Evolutionary conservation across 2,797 vertebrate species (phyloP).

Genomic region (Acanthurus lineatus): DNA sequence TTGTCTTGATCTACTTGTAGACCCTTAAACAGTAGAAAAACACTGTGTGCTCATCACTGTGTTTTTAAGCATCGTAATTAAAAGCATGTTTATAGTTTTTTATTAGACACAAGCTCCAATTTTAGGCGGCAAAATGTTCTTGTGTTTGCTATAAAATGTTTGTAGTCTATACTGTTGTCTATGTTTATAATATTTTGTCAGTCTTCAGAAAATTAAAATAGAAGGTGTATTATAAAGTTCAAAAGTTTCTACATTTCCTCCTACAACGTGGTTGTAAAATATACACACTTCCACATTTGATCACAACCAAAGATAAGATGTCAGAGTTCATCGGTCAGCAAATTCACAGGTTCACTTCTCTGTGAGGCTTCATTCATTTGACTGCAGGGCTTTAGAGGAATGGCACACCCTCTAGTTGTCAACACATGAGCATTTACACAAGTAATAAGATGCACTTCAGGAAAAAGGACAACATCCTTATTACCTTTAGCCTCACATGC

Average conservation of each 20-base stretch:
- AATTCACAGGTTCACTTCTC: constrained; percentile 27
- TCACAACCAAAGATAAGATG: constrained; percentile 3
- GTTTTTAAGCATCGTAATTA: not conserved
- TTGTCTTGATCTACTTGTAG: not conserved
- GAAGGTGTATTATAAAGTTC: not conserved
- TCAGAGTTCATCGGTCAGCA: constrained; percentile 9
- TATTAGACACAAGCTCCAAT: not conserved
- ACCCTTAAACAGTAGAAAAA: constrained; percentile 5
- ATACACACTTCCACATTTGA: constrained; percentile 48
- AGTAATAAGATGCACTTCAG: not conserved
- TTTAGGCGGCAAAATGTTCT: not conserved
- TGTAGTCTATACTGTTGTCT: not conserved
- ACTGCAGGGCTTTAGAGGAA: not conserved
- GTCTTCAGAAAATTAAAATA: not conserved
- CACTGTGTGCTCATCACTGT: not conserved
- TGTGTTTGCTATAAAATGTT: not conserved
- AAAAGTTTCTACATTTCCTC: constrained; percentile 10
- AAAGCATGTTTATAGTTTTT: not conserved
- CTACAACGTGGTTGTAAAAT: not conserved
- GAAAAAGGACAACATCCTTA: constrained; percentile 8
- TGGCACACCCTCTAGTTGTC: not conserved
- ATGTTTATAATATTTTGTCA: not conserved
- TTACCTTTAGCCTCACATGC: constrained; percentile 18
- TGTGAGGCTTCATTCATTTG: constrained; percentile 22
- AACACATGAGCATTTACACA: constrained; percentile 16